phyloP scores from a whole-genome alignment of 1,140 invertebrate genomes.

The Bombyx mandarina region DNA sequence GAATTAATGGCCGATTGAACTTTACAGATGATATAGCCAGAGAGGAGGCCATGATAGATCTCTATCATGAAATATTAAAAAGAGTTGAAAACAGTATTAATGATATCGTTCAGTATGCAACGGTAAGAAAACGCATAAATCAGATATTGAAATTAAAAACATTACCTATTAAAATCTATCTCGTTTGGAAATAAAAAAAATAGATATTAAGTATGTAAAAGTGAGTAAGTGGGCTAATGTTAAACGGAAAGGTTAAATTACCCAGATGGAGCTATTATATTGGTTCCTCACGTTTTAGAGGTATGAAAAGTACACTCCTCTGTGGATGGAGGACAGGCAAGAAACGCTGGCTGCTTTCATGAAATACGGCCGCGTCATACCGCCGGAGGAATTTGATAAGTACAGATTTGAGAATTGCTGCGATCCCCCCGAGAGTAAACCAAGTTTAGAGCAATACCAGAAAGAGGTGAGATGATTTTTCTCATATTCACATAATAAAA shows the following conservation, averaged over 20 bases:
- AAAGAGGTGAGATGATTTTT: constrained; percentile 40
- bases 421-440: constrained; percentile 58
- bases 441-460: constrained; percentile 56
- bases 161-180: no score
- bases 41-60: constrained; percentile 51
- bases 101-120: constrained; percentile 47
- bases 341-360: constrained; percentile 77
- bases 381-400: constrained; percentile 73
- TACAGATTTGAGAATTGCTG: constrained; percentile 70
- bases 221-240: no score
- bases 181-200: no score
- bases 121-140: constrained; percentile 27
- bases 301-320: constrained; percentile 71
- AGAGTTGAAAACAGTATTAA: constrained; percentile 53
- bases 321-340: constrained; percentile 79
- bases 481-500: constrained; percentile 3
- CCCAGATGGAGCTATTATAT: no score
- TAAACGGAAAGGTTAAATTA: no score
- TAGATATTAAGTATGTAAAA: no score
- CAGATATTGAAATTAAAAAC: no score
- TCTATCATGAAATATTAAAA: constrained; percentile 58
- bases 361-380: constrained; percentile 75
- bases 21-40: constrained; percentile 46
- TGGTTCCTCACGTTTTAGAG: constrained; percentile 24
- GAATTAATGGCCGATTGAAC: neutral